Percentiles rank a stretch among this genome's conserved stretches.
Evolutionary conservation across 1,140 invertebrate genomes (phyloP).

Genomic region (Drosophila repletoides): DNA sequence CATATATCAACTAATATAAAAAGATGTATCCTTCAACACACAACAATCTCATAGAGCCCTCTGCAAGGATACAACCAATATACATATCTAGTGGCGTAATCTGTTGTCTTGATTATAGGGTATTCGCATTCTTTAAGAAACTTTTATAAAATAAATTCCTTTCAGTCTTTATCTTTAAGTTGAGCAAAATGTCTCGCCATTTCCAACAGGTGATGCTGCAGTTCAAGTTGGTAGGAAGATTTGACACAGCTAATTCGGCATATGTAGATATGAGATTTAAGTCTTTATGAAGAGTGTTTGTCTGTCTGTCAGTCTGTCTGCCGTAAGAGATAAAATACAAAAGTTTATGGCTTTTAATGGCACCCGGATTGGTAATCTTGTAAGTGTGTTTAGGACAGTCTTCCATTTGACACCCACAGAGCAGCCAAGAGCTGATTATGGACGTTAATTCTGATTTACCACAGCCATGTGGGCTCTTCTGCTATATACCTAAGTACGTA

Average conservation of each 20-base stretch:
- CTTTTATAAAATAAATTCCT: neutral
- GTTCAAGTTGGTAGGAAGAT: too few species aligned
- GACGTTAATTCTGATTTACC: conserved; percentile 18
- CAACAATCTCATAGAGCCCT: too few species aligned
- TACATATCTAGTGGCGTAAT: too few species aligned
- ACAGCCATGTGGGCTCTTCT: neutral
- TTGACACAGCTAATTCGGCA: neutral
- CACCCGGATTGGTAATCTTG: neutral
- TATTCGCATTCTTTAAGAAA: neutral
- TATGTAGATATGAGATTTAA: too few species aligned
- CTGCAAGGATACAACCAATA: too few species aligned
- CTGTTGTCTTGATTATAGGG: too few species aligned
- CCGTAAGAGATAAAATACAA: neutral
- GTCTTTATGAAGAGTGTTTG: too few species aligned
- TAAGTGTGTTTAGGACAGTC: neutral
- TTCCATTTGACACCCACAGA: too few species aligned
- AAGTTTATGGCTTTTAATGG: neutral
- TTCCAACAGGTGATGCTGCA: neutral
- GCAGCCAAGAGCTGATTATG: too few species aligned
- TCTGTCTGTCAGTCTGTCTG: neutral
- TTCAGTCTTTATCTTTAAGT: neutral
- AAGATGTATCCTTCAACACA: too few species aligned
- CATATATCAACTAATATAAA: too few species aligned
- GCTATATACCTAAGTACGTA: neutral
- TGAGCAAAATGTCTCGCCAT: neutral